Evolutionary conservation across 2,888 invertebrate genomes (phyloP), one percentile per base, ranked within the genome.

Genomic region (Resseliella maxima): DNA sequence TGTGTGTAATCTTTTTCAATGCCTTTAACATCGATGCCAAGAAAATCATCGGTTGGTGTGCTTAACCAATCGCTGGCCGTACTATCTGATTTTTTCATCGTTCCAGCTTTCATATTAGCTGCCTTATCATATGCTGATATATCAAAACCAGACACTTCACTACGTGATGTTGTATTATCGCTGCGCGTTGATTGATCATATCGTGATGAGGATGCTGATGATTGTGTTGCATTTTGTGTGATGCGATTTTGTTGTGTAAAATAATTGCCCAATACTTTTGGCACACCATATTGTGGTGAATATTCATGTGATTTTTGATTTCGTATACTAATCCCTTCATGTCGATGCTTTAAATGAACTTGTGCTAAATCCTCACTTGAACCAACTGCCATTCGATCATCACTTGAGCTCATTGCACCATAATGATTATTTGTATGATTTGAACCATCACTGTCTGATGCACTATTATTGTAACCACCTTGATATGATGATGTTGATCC

Each of bases 1-100:
- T 86, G 85, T 27, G 87, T 87, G 0, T 45, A 31, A 87, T 89
- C 89, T 86, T 88, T 88, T 87, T 89, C 89, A 15, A 89, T 86
- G 24, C 89, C 89, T 64, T 88, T 87, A 24, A 89, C 89, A 87
- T 89, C 89, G 85, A 89, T 89, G 72, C 88, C 89, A 46, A 89
- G 87, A 86, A 88, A 88, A 86, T 89, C 89, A 85, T 89, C 89
- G 21, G 88, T 89, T 38, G 89, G 89, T n/a, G 89, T 88, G 86
- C 88, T 89, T 35, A 89, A 86, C 89, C 89, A 89, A 88, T 89
- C 89, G 50, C 88, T 88, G 45, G 88, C 88, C 87, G 87, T 89
- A 86, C 89, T 89, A 87, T 89, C 88, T 5, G 89, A 89, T 87
- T 89, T 89, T 86, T 88, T 88, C 38, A 24, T 86, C 21, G 85